Evolutionary conservation across 1,140 invertebrate genomes (phyloP).

Genomic region (Drosophila tristis): DNA sequence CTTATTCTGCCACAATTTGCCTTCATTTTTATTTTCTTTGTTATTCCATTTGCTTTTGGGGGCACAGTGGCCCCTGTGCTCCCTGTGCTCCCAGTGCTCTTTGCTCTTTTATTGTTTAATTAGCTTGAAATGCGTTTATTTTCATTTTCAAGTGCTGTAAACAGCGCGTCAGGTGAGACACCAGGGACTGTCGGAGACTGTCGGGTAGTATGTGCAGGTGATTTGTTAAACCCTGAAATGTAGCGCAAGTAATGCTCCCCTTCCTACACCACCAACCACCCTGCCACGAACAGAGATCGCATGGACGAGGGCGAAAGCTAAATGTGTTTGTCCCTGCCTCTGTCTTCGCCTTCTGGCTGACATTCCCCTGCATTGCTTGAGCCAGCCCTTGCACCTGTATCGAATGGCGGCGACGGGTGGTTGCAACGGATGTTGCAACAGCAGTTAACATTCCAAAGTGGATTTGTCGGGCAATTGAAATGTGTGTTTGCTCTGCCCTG

Average conservation of each 20-base stretch:
- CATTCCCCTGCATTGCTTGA: constrained; percentile 21
- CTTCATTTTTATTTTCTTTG: constrained; percentile 50
- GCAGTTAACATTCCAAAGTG: constrained; percentile 35
- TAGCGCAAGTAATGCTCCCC: constrained; percentile 51
- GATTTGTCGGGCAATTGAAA: constrained; percentile 23
- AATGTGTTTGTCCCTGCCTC: neutral
- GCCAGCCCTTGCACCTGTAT: constrained; percentile 30
- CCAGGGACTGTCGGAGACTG: constrained; percentile 2
- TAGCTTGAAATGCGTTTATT: constrained; percentile 81
- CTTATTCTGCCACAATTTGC: constrained; percentile 14
- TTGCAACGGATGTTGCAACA: constrained; percentile 19
- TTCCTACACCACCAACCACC: constrained; percentile 9
- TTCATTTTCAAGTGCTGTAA: constrained; percentile 76
- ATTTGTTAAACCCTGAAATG: constrained; percentile 74
- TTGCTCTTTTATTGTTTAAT: constrained; percentile 77
- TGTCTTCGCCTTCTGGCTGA: neutral
- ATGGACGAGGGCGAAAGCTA: neutral
- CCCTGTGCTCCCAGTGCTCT: constrained; percentile 10
- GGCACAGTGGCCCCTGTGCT: neutral
- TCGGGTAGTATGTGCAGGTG: constrained; percentile 42
- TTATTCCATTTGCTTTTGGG: constrained; percentile 60
- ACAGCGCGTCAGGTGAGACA: constrained; percentile 56
- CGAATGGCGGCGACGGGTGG: constrained; percentile 6
- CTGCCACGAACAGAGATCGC: constrained; percentile 12
- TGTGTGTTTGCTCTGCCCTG: constrained; percentile 13